Percentiles rank a stretch among this genome's conserved stretches.
Evolutionary conservation across 2,888 invertebrate species (phyloP).

Genomic region (Cerceris ruficornis): DNA sequence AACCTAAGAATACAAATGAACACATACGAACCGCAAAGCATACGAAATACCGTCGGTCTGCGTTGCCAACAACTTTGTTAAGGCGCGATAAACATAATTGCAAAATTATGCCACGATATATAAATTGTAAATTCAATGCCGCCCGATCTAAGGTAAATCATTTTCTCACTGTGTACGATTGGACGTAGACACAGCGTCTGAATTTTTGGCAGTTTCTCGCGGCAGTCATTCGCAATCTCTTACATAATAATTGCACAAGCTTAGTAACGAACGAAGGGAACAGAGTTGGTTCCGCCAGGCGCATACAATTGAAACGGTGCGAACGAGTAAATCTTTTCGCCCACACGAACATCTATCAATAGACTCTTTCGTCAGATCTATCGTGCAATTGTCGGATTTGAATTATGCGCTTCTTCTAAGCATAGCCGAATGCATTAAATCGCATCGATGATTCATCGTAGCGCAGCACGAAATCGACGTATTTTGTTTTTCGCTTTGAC

Average conservation of each 20-base stretch:
- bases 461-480: background rate
- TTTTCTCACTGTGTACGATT: background rate
- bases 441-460: background rate
- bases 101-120: background rate
- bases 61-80: background rate
- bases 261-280: background rate
- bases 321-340: conserved; percentile 64
- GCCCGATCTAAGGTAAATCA: background rate
- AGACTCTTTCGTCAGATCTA: conserved; percentile 74
- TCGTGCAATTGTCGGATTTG: conserved; percentile 67
- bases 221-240: background rate
- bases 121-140: background rate
- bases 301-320: conserved; percentile 39
- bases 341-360: conserved; percentile 74
- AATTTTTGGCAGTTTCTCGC: background rate
- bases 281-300: background rate
- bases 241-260: background rate
- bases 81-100: background rate
- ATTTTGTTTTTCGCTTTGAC: too few species aligned
- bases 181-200: background rate
- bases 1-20: conserved; percentile 33
- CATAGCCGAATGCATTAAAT: background rate
- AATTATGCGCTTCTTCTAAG: conserved; percentile 60
- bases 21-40: background rate
- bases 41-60: too few species aligned